These are phyloP conservation scores for Xiphias gladius DNA, from an alignment of 2,113 vertebrate genomes.

Conservation along the genomic window DNA sequence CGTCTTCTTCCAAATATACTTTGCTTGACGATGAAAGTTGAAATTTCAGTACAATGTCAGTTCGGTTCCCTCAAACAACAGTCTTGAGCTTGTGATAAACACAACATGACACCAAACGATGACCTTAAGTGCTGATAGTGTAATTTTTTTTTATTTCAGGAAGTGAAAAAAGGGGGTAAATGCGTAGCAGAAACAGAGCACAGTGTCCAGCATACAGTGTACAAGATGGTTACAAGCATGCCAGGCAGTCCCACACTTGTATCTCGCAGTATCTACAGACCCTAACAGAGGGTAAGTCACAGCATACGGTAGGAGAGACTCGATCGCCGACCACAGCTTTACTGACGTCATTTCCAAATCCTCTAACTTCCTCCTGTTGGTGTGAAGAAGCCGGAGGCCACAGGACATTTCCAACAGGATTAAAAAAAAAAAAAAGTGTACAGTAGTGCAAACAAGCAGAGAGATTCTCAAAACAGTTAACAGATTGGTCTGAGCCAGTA, in stretches of 20 bases:
- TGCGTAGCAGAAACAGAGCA: constrained; percentile 66
- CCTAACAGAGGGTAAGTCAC: constrained; percentile 46
- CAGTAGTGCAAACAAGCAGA: constrained; percentile 71
- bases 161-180: constrained; percentile 72
- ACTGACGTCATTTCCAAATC: constrained; percentile 22
- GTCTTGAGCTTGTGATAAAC: neutral
- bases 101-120: neutral
- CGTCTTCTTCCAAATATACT: too few relatives aligned
- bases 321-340: neutral
- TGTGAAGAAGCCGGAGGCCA: constrained; percentile 29
- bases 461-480: constrained; percentile 40
- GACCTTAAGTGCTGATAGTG: constrained; percentile 40
- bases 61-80: too few relatives aligned
- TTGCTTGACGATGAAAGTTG: too few relatives aligned
- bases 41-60: neutral
- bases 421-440: constrained; percentile 54
- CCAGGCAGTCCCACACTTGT: constrained; percentile 49
- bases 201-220: constrained; percentile 69
- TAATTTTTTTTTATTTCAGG: constrained; percentile 68
- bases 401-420: constrained; percentile 52
- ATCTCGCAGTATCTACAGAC: constrained; percentile 51
- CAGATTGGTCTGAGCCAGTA: constrained; percentile 19
- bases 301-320: constrained; percentile 40
- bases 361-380: neutral
- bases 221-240: constrained; percentile 70